These are phyloP conservation scores for Cyrtorhinus lividipennis DNA, from an alignment of 1,140 invertebrate species.

Conservation along the genomic window DNA sequence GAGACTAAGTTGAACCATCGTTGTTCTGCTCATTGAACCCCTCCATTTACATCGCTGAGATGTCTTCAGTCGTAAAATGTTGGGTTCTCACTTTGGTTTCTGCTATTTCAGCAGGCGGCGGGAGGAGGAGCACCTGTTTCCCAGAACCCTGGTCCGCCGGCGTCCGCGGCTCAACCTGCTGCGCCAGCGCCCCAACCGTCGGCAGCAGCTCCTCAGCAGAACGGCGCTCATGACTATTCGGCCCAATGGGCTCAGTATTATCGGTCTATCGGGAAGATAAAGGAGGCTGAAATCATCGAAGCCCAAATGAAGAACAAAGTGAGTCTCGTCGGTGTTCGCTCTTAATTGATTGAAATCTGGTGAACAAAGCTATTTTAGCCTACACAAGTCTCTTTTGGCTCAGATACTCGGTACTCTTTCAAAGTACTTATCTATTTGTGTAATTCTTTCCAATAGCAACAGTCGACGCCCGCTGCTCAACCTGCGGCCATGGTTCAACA, in stretches of 20 bases:
- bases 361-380: no score
- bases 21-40: no score
- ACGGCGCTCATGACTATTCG: slow-evolving; percentile 74
- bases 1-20: no score
- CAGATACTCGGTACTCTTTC: no score
- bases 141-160: neutral
- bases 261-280: slow-evolving; percentile 78
- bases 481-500: neutral
- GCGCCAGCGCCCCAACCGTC: slow-evolving; percentile 25
- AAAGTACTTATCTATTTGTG: no score
- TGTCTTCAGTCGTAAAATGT: no score
- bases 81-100: neutral
- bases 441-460: neutral
- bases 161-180: slow-evolving; percentile 20
- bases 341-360: no score
- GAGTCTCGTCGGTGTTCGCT: no score
- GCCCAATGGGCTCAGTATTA: slow-evolving; percentile 98
- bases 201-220: slow-evolving; percentile 28
- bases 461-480: neutral
- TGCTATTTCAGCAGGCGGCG: neutral
- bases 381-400: no score
- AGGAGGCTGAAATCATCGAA: slow-evolving; percentile 87
- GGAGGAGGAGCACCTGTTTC: neutral
- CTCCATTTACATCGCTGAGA: no score
- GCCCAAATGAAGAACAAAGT: slow-evolving; percentile 69